phyloP scores from a whole-genome alignment of 2,888 invertebrate species.

The Charanyca ferruginea region DNA sequence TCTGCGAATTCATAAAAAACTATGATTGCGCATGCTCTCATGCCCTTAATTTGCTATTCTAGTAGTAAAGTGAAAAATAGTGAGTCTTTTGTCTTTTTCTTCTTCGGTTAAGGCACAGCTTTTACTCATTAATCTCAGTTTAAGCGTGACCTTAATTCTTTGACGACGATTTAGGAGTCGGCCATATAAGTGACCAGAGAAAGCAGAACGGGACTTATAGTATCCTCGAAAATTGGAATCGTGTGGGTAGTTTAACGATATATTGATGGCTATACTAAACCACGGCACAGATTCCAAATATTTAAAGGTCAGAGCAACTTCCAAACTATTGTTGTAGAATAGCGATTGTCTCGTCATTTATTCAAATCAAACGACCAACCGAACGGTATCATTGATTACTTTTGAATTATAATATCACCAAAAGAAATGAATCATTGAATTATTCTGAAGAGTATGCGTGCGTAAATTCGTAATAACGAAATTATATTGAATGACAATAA shows the following conservation, averaged over 20 bases:
- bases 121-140: slow-evolving; percentile 57
- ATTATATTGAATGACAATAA: slow-evolving; percentile 38
- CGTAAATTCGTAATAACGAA: slow-evolving; percentile 18
- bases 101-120: slow-evolving; percentile 10
- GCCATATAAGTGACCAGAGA: slow-evolving; percentile 52
- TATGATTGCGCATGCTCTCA: slow-evolving; percentile 22
- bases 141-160: slow-evolving; percentile 60
- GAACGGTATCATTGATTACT: neutral
- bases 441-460: slow-evolving; percentile 29
- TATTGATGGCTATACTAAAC: slow-evolving; percentile 8
- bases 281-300: slow-evolving; percentile 15
- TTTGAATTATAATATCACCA: neutral
- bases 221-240: slow-evolving; percentile 46
- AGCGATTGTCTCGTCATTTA: neutral
- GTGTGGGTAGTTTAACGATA: slow-evolving; percentile 24
- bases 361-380: neutral
- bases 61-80: slow-evolving; percentile 17
- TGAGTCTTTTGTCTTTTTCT: slow-evolving; percentile 15
- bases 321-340: neutral
- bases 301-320: neutral
- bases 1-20: slow-evolving; percentile 16
- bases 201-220: slow-evolving; percentile 59
- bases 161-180: slow-evolving; percentile 51
- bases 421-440: neutral
- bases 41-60: slow-evolving; percentile 38